Evolutionary conservation across 2,888 invertebrate genomes (phyloP).

Genomic region (Caenorhabditis afra): DNA sequence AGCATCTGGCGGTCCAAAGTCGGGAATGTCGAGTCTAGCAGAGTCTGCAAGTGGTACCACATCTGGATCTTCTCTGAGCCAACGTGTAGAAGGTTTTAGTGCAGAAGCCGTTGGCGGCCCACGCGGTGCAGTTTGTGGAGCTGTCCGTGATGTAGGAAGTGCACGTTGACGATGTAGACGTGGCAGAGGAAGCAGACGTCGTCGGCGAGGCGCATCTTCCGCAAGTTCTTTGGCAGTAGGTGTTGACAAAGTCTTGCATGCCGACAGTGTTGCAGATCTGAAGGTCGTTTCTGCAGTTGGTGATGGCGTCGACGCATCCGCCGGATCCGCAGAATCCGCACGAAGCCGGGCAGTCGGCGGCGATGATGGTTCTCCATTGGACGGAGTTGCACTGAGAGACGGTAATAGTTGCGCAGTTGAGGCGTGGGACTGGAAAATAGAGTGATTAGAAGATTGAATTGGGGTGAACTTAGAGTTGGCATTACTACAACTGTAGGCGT

Average conservation of each 20-base stretch:
- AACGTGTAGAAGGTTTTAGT: slow-evolving; percentile 54
- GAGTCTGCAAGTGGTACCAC: slow-evolving; percentile 51
- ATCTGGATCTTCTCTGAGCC: slow-evolving; percentile 31
- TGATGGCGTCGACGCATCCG: slow-evolving; percentile 61
- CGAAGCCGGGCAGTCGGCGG: slow-evolving; percentile 51
- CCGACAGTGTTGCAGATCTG: slow-evolving; percentile 45
- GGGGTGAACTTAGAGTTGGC: too few species aligned
- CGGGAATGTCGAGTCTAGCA: slow-evolving; percentile 19
- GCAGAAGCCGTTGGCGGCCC: slow-evolving; percentile 58
- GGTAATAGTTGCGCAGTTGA: slow-evolving; percentile 41
- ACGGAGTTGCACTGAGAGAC: slow-evolving; percentile 36
- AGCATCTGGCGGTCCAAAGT: too few species aligned
- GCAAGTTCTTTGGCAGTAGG: slow-evolving; percentile 68
- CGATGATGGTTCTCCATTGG: slow-evolving; percentile 50
- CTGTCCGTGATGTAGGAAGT: slow-evolving; percentile 39
- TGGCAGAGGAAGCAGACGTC: neutral
- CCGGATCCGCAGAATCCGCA: slow-evolving; percentile 61
- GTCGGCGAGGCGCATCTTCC: slow-evolving; percentile 41
- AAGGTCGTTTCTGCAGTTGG: slow-evolving; percentile 57
- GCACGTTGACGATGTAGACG: slow-evolving; percentile 26
- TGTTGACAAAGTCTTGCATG: slow-evolving; percentile 49
- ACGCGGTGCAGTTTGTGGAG: slow-evolving; percentile 26
- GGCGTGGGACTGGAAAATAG: slow-evolving; percentile 27
- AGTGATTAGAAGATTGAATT: too few species aligned
- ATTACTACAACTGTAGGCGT: slow-evolving; percentile 54